phyloP scores from a whole-genome alignment of 2,113 vertebrate genomes.

The Coracopsis vasa region DNA sequence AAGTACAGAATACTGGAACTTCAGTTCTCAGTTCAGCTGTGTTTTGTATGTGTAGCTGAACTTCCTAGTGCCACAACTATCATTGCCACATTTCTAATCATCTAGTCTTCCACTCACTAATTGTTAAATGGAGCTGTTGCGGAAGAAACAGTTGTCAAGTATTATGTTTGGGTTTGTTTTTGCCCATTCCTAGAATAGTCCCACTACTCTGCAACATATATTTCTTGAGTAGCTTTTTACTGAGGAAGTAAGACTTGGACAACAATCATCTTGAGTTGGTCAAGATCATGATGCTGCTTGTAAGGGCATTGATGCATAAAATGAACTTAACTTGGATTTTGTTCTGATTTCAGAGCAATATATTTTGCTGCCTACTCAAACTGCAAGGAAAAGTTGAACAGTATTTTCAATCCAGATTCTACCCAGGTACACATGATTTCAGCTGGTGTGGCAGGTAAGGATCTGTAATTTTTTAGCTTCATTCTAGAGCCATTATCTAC shows the following conservation, averaged over 20 bases:
- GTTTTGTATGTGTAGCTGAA: background rate
- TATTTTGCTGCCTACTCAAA: slow-evolving; percentile 98
- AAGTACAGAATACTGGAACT: background rate
- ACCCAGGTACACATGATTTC: slow-evolving; percentile 95
- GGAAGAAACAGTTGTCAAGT: background rate
- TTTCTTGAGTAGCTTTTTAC: background rate
- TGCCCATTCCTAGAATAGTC: background rate
- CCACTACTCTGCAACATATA: background rate
- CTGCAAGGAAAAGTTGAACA: slow-evolving; percentile 92
- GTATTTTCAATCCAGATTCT: slow-evolving; percentile 89
- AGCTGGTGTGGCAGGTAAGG: slow-evolving; percentile 94
- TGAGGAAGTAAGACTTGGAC: background rate
- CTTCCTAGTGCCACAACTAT: background rate
- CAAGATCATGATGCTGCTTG: background rate
- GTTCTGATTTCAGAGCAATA: slow-evolving; percentile 86
- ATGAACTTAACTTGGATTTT: background rate
- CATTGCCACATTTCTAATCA: background rate
- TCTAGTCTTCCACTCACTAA: background rate
- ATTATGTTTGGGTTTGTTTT: background rate
- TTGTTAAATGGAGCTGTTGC: background rate
- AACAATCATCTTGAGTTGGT: background rate
- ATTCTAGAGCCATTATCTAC: background rate
- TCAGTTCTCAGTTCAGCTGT: background rate
- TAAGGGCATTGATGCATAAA: background rate
- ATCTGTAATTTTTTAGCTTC: slow-evolving; percentile 49